Conservation (phyloP, 1,140 invertebrate species). For the Piezodorus guildinii region DNA sequence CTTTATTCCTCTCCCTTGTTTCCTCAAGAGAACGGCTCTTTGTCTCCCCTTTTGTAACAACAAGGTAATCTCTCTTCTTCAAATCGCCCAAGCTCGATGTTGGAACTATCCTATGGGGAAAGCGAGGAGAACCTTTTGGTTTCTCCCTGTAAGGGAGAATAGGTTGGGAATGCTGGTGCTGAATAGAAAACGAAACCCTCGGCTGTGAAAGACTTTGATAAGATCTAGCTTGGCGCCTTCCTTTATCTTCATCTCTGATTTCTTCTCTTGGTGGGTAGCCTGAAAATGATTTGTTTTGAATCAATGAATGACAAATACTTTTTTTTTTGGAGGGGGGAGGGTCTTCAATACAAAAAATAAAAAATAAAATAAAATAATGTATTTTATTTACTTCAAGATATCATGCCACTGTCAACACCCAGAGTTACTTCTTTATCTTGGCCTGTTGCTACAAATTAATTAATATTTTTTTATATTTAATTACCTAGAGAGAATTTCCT, state of each 20-base stretch:
- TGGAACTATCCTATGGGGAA: conserved; percentile 57
- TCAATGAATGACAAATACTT: too few relatives aligned
- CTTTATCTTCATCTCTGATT: conserved; percentile 1
- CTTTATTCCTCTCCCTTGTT: conserved; percentile 6
- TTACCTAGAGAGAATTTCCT: conserved; percentile 18
- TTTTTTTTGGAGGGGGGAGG: too few relatives aligned
- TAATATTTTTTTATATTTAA: conserved; percentile 6
- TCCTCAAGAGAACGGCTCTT: conserved; percentile 10
- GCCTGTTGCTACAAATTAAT: background rate
- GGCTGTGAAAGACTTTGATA: conserved; percentile 42
- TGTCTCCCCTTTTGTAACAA: background rate
- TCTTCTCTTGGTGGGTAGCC: background rate
- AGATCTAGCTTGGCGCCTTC: conserved; percentile 49
- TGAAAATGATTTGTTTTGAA: background rate
- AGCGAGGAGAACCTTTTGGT: conserved; percentile 48
- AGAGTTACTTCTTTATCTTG: too few relatives aligned
- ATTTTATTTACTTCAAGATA: too few relatives aligned
- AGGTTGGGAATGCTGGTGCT: conserved; percentile 37
- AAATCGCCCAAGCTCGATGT: conserved; percentile 48
- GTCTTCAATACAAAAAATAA: too few relatives aligned
- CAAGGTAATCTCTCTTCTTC: background rate
- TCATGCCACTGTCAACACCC: too few relatives aligned
- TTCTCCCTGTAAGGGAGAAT: conserved; percentile 36
- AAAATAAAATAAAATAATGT: too few relatives aligned
- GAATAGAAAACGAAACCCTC: conserved; percentile 35